Conservation (phyloP, 2,888 invertebrate species). For the Leptinotarsa tumamoca region DNA sequence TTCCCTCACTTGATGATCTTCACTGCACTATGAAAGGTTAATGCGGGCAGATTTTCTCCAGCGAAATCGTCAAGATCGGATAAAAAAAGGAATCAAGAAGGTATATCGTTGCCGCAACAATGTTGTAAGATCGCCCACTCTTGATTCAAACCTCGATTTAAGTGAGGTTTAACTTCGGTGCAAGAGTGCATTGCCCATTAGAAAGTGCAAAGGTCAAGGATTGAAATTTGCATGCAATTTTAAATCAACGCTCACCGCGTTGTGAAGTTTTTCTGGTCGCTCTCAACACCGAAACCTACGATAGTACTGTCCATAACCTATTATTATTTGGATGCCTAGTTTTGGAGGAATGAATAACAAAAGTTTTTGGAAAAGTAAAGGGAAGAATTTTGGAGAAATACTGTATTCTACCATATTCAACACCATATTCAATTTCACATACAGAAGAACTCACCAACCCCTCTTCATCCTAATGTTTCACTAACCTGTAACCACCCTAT, state of each 20-base stretch:
- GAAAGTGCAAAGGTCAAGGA: slow-evolving; percentile 53
- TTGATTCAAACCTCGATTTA: slow-evolving; percentile 41
- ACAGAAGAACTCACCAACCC: too few species aligned
- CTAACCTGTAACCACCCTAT: not conserved
- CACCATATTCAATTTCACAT: too few species aligned
- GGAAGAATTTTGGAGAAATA: too few species aligned
- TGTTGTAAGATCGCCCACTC: slow-evolving; percentile 47
- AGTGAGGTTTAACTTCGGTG: slow-evolving; percentile 33
- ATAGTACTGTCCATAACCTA: not conserved
- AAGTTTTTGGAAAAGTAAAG: too few species aligned
- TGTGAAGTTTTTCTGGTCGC: slow-evolving; percentile 23
- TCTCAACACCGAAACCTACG: slow-evolving; percentile 5
- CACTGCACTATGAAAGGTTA: slow-evolving; percentile 33
- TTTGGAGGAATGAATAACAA: too few species aligned
- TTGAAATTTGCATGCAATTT: slow-evolving; percentile 45
- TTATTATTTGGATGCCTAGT: not conserved
- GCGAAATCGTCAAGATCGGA: slow-evolving; percentile 40
- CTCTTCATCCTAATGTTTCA: too few species aligned
- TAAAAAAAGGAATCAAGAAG: slow-evolving; percentile 43
- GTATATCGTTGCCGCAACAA: slow-evolving; percentile 45
- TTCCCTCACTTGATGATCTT: not conserved
- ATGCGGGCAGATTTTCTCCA: slow-evolving; percentile 42
- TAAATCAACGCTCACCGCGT: slow-evolving; percentile 41
- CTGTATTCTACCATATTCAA: too few species aligned
- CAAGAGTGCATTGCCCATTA: slow-evolving; percentile 51